A percentile compares a stretch with the other conserved stretches of the same genome.
Evolutionary conservation across 2,113 vertebrate species (phyloP).

Genomic region (Mus musculus): GRCm39 chr6:7304001-7304500

Average conservation of each 20-base stretch:
- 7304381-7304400: background rate
- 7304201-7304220: background rate
- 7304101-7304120: background rate
- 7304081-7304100: constrained; percentile 42
- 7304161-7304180: constrained; percentile 1
- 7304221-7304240: constrained; percentile 31
- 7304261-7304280: background rate
- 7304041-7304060: background rate
- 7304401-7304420: background rate
- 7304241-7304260: constrained; percentile 34
- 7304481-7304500: background rate
- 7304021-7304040: constrained; percentile 52
- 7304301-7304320: background rate
- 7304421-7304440: background rate
- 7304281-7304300: background rate
- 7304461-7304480: background rate
- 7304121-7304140: background rate
- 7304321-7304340: background rate
- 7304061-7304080: constrained; percentile 25
- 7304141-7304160: background rate
- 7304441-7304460: background rate
- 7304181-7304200: background rate
- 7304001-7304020: background rate
- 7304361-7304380: constrained; percentile 25
- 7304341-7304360: constrained; percentile 17